Percentiles rank a stretch among this genome's conserved stretches.
These are phyloP conservation scores for Macaria notata DNA, from an alignment of 2,888 invertebrate genomes.

Conservation along the genomic window DNA sequence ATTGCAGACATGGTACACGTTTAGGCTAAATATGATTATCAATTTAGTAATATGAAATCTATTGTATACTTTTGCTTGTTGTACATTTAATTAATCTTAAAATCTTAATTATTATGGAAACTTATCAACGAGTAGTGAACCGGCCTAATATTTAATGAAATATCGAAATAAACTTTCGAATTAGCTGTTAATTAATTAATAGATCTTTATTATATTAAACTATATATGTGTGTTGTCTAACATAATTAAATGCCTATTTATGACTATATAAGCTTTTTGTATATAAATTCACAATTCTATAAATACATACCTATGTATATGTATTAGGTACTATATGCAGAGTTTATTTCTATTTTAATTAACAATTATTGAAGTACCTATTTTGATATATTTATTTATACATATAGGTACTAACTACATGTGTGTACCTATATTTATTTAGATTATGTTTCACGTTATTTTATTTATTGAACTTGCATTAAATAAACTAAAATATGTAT, in stretches of 20 bases:
- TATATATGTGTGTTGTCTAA: conserved; percentile 2
- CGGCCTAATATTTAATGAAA: conserved; percentile 75
- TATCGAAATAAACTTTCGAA: conserved; percentile 30
- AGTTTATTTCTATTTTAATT: too few species aligned
- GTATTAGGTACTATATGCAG: too few species aligned
- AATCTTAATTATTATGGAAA: conserved; percentile 33
- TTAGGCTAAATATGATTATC: too few species aligned
- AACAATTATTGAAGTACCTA: too few species aligned
- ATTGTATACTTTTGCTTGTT: conserved; percentile 2
- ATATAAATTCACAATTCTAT: neutral
- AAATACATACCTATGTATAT: too few species aligned
- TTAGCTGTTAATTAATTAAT: conserved; percentile 13
- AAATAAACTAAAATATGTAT: too few species aligned
- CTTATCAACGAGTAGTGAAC: conserved; percentile 77
- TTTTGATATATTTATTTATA: too few species aligned
- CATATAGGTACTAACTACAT: too few species aligned
- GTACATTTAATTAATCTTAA: conserved; percentile 1
- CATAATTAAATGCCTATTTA: conserved; percentile 8
- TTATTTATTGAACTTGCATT: too few species aligned
- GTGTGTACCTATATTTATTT: too few species aligned
- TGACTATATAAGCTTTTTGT: neutral
- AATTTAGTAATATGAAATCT: neutral
- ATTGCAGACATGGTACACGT: too few species aligned
- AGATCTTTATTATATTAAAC: neutral
- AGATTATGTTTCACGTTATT: too few species aligned